Base-by-base conservation (phyloP, 2,797 vertebrate species). In the Lophotriccus pileatus region DNA sequence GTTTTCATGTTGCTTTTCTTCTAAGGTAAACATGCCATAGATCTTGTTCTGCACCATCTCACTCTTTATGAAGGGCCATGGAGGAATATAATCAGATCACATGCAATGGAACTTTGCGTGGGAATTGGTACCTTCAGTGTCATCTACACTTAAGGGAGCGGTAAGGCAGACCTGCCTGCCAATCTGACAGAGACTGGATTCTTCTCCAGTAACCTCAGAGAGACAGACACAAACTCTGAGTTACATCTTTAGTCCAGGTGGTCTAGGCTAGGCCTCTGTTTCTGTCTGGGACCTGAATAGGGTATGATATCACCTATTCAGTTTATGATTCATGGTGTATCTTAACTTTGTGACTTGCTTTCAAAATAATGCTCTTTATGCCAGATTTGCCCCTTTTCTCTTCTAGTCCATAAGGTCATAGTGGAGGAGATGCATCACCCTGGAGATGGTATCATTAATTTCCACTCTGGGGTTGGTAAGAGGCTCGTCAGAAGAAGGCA, bases 371-470 rank as follows among this genome's bases (percentile, higher is more conserved):
- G n/a, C n/a, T n/a, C n/a, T n/a, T n/a, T n/a, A n/a, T n/a, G n/a
- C n/a, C 70, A 77, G 47, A 77, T 84, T 93, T 94, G 25, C 30
- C 63, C 28, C 56, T 84, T 84, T 84, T 80, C 60, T 58, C 27
- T 66, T 92, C 70, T 77, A 58, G 43, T 76, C 85, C 56, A 47
- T 90, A 90, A 89, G 68, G 77, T 95, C 84, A 59, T 36, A 86
- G 73, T 32, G 27, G 70, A 94, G 64, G 81, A 89, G 36, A 58
- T 74, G 39, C 64, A 89, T 93, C 90, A 90, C 81, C 60, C 64
- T 93, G 88, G 85, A 91, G 76, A 90, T 95, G 80, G 88, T 67
- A 84, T 83, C 78, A 74, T 92, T 95, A 87, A 53, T 94, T 96
- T 95, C 72, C 70, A 80, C 84, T 93, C 92, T 74, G 37, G 81